Evolutionary conservation across 1,140 invertebrate genomes (phyloP).

Genomic region (Argopecten irradians): DNA sequence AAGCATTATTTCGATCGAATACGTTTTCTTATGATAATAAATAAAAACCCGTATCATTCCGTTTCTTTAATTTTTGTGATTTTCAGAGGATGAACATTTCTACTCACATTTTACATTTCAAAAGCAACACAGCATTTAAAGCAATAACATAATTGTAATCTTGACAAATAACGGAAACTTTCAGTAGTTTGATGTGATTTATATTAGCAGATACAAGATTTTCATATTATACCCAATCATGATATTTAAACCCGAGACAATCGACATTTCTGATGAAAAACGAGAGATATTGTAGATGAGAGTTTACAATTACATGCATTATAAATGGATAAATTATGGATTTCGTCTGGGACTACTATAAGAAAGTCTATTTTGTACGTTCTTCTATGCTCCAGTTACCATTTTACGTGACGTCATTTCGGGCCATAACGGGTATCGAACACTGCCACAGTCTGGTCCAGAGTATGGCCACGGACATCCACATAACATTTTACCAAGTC

Average conservation of each 20-base stretch:
- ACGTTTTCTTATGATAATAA: background rate
- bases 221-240: background rate
- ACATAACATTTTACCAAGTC: slow-evolving; percentile 36
- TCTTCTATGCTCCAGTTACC: background rate
- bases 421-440: background rate
- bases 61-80: background rate
- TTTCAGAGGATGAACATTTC: background rate
- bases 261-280: background rate
- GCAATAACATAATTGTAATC: background rate
- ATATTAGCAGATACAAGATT: too few relatives aligned
- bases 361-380: background rate
- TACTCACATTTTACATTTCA: background rate
- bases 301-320: background rate
- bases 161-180: too few relatives aligned
- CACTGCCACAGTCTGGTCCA: slow-evolving; percentile 23
- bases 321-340: background rate
- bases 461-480: slow-evolving; percentile 29
- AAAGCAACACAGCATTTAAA: background rate
- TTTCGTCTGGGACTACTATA: background rate
- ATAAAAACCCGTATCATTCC: background rate
- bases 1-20: background rate
- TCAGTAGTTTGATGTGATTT: background rate
- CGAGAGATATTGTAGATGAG: background rate
- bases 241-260: background rate
- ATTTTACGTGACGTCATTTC: slow-evolving; percentile 2